Percentiles rank a stretch among this genome's conserved stretches.
Evolutionary conservation across 2,888 invertebrate genomes (phyloP).

Genomic region (Chymomyza procnemis): DNA sequence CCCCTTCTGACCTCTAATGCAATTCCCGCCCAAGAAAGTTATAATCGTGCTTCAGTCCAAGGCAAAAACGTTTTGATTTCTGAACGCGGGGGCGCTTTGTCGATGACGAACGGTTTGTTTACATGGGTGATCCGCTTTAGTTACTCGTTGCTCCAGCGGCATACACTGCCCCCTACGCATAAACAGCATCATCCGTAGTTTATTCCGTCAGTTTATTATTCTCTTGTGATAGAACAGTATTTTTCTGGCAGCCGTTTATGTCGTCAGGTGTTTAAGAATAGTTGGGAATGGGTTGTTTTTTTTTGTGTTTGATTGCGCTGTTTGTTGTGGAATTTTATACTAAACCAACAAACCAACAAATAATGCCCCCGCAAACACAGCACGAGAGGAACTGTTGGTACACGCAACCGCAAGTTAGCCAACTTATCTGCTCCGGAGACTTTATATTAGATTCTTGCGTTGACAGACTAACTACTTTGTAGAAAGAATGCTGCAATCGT

Average conservation of each 20-base stretch:
- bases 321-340: constrained; percentile 26
- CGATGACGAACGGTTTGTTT: constrained; percentile 60
- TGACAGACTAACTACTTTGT: constrained; percentile 13
- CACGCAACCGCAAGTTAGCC: constrained; percentile 16
- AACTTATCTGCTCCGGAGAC: constrained; percentile 17
- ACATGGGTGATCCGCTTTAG: constrained; percentile 18
- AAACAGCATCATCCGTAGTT: constrained; percentile 28
- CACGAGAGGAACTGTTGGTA: background rate
- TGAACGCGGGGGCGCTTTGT: background rate
- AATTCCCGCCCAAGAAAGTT: background rate
- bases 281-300: constrained; percentile 55
- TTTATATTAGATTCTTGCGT: constrained; percentile 9
- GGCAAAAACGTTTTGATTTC: background rate
- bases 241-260: constrained; percentile 33
- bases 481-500: background rate
- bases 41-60: background rate
- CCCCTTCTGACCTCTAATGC: background rate
- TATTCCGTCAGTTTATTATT: constrained; percentile 34
- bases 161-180: background rate
- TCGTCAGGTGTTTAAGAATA: constrained; percentile 67
- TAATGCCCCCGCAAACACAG: constrained; percentile 28
- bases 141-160: background rate
- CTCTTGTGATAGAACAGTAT: constrained; percentile 54
- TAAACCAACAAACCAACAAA: constrained; percentile 21
- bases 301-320: constrained; percentile 19